Percentiles rank a stretch among this genome's conserved stretches.
These are phyloP conservation scores for Zapornia atra DNA, from an alignment of 2,113 vertebrate genomes.

Conservation along the genomic window DNA sequence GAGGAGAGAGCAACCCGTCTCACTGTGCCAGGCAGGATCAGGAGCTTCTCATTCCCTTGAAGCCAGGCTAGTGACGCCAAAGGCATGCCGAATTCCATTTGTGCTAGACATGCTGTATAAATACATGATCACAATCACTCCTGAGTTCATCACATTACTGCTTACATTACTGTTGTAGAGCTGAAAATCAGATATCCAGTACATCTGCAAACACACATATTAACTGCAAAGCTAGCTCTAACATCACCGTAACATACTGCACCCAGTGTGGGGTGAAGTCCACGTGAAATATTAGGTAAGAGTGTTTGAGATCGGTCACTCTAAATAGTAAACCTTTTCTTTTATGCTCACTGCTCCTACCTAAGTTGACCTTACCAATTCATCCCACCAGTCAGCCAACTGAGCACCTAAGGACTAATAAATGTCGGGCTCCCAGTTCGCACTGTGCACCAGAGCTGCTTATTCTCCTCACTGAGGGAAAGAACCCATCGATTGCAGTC, in stretches of 20 bases:
- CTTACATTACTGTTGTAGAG: neutral
- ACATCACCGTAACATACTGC: accelerated
- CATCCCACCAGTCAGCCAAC: neutral
- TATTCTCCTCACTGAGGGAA: neutral
- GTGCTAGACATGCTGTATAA: accelerated
- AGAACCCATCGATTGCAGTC: neutral
- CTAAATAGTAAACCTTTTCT: neutral
- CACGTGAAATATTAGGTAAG: accelerated
- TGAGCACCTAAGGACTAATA: accelerated
- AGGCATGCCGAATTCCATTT: neutral
- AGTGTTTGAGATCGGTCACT: too few species aligned
- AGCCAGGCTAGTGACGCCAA: neutral
- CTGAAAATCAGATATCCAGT: neutral
- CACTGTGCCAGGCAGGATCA: neutral
- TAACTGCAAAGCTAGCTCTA: neutral
- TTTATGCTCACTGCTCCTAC: accelerated
- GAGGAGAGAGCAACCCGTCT: neutral
- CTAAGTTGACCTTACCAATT: too few species aligned
- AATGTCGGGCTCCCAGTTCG: accelerated
- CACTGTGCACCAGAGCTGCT: neutral
- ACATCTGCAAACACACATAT: neutral
- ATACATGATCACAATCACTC: neutral
- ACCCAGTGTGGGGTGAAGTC: accelerated
- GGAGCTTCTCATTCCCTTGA: neutral
- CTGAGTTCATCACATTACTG: neutral